Percentiles rank a stretch among this genome's conserved stretches.
Conservation (phyloP, 2,113 vertebrate species). For the Brachyhypopomus occidentalis region DNA sequence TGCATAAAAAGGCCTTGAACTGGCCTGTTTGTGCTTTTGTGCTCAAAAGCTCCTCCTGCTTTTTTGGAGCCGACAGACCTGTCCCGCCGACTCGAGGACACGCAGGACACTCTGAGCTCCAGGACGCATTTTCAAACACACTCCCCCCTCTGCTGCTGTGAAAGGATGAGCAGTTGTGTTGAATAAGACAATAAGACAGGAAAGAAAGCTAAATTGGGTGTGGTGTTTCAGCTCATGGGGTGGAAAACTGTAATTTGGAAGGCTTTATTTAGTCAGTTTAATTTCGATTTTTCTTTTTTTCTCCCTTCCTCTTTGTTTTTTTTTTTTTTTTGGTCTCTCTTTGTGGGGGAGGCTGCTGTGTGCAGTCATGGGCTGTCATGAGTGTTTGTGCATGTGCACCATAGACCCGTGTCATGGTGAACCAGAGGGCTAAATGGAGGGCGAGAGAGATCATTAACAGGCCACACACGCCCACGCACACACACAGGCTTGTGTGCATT, state of each 20-base stretch:
- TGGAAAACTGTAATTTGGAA: conserved; percentile 50
- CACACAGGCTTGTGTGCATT: too few species aligned
- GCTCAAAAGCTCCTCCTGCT: too few species aligned
- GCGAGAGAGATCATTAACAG: background rate
- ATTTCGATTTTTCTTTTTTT: conserved; percentile 13
- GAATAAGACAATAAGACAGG: conserved; percentile 37
- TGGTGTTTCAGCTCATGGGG: conserved; percentile 44
- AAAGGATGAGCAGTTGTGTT: conserved; percentile 40
- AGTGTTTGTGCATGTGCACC: background rate
- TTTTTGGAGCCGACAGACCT: too few species aligned
- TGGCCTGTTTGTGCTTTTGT: conserved; percentile 32
- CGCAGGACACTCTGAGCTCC: background rate
- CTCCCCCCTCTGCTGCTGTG: background rate
- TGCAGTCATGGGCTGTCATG: too few species aligned
- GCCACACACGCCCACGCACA: too few species aligned
- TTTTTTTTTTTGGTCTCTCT: background rate
- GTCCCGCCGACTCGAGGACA: background rate
- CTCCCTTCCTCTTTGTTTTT: background rate
- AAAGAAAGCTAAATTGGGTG: conserved; percentile 23
- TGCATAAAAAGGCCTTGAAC: conserved; percentile 10
- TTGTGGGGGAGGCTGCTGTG: background rate
- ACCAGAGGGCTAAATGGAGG: conserved; percentile 14
- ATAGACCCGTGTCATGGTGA: background rate
- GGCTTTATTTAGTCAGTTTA: conserved; percentile 43
- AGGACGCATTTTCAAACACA: background rate